Conservation (phyloP, 30 jellyfish, hydroid and myxozoan species). For the Pseudorhiza aurosa region DNA sequence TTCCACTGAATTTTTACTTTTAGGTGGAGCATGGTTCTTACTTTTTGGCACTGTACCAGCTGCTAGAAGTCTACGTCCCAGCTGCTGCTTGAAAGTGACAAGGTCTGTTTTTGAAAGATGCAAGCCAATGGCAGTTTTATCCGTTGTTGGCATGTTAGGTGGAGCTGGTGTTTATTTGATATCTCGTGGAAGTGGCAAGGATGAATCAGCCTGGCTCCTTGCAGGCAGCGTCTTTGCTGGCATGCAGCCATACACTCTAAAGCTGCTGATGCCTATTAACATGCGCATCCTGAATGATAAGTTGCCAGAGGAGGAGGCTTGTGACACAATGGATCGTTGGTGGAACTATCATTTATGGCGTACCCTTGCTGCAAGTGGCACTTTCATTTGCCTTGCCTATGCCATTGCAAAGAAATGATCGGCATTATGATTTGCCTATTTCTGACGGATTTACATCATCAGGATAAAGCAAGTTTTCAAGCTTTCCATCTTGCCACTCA, state of each 20-base stretch:
- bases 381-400: constrained; percentile 36
- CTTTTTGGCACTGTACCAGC: constrained; percentile 53
- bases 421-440: background rate
- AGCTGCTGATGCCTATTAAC: constrained; percentile 43
- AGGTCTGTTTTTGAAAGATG: constrained; percentile 54
- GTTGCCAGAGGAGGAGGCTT: constrained; percentile 42
- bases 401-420: constrained; percentile 28
- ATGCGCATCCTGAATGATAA: constrained; percentile 36
- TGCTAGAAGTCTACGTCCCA: constrained; percentile 51
- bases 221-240: constrained; percentile 44
- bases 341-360: constrained; percentile 45
- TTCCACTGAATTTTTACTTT: background rate
- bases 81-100: constrained; percentile 61
- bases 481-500: no score
- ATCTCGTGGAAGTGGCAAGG: constrained; percentile 9
- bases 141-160: constrained; percentile 24
- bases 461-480: no score
- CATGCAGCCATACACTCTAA: constrained; percentile 23
- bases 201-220: constrained; percentile 45
- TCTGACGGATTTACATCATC: no score
- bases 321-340: constrained; percentile 45
- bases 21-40: constrained; percentile 65
- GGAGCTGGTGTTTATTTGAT: constrained; percentile 35
- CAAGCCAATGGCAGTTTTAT: constrained; percentile 24
- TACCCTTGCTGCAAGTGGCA: constrained; percentile 56